A percentile compares a stretch with the other conserved stretches of the same genome.
phyloP scores from a whole-genome alignment of 2,888 invertebrate species.

The Helleia helle region DNA sequence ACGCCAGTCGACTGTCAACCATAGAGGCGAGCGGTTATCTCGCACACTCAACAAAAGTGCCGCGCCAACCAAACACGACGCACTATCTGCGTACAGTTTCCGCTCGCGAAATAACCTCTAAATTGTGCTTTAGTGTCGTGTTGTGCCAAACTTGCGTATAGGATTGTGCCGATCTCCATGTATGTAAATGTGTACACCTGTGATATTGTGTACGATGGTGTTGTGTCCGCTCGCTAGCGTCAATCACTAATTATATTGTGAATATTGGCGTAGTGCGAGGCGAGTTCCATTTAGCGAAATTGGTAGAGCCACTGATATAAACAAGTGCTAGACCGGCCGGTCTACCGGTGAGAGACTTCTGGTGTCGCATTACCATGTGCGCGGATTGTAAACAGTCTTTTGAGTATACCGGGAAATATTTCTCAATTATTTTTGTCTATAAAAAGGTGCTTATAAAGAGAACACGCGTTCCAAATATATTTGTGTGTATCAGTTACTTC shows the following conservation, averaged over 20 bases:
- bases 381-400: conserved; percentile 4
- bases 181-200: conserved; percentile 57
- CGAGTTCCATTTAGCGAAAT: conserved; percentile 45
- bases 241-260: conserved; percentile 44
- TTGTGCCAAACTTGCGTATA: conserved; percentile 60
- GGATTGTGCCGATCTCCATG: conserved; percentile 43
- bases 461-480: too few relatives aligned
- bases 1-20: conserved; percentile 65
- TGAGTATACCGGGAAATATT: too few relatives aligned
- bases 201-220: conserved; percentile 53
- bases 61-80: conserved; percentile 70
- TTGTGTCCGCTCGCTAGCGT: conserved; percentile 44
- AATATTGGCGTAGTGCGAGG: conserved; percentile 34
- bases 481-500: too few relatives aligned
- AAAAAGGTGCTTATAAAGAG: too few relatives aligned
- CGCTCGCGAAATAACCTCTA: conserved; percentile 58
- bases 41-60: conserved; percentile 32
- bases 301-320: conserved; percentile 39
- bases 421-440: too few relatives aligned
- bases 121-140: conserved; percentile 53
- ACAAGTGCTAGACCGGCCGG: conserved; percentile 42
- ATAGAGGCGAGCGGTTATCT: conserved; percentile 40
- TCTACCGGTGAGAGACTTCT: background rate
- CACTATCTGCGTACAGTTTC: conserved; percentile 56
- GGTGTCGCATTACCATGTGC: conserved; percentile 7